Evolutionary conservation across 2,888 invertebrate species (phyloP).

Genomic region (Stenoptilia bipunctidactyla): DNA sequence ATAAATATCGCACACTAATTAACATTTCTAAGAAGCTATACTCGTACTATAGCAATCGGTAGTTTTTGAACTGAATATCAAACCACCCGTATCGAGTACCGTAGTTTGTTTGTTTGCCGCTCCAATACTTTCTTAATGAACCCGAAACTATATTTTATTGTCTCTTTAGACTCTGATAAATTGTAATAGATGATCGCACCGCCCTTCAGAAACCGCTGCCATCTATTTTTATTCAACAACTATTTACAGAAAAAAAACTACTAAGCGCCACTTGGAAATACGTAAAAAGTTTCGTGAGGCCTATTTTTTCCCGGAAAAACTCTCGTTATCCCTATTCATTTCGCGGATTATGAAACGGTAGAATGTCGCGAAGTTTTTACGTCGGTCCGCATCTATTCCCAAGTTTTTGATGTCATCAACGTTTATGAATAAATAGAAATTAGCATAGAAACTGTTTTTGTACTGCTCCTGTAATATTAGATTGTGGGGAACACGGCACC

Average conservation of each 20-base stretch:
- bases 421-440: conserved; percentile 45
- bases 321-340: conserved; percentile 48
- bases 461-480: too few relatives aligned
- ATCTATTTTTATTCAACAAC: neutral
- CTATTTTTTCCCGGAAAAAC: conserved; percentile 19
- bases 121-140: conserved; percentile 42
- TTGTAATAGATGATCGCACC: conserved; percentile 54
- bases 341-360: conserved; percentile 50
- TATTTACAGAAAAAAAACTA: neutral
- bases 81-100: conserved; percentile 10
- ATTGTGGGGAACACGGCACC: too few relatives aligned
- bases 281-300: conserved; percentile 11
- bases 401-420: conserved; percentile 39
- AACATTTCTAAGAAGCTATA: too few relatives aligned
- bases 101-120: conserved; percentile 18
- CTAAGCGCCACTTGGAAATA: neutral
- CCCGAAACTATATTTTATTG: conserved; percentile 54
- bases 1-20: too few relatives aligned
- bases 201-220: conserved; percentile 30
- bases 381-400: conserved; percentile 33
- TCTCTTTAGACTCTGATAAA: conserved; percentile 55
- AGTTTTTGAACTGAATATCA: too few relatives aligned
- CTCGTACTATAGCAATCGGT: too few relatives aligned
- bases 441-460: too few relatives aligned
- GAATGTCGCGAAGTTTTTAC: conserved; percentile 43